Evolutionary conservation across 2,797 vertebrate species (phyloP).

Genomic region (Hephaestus fuliginosus): DNA sequence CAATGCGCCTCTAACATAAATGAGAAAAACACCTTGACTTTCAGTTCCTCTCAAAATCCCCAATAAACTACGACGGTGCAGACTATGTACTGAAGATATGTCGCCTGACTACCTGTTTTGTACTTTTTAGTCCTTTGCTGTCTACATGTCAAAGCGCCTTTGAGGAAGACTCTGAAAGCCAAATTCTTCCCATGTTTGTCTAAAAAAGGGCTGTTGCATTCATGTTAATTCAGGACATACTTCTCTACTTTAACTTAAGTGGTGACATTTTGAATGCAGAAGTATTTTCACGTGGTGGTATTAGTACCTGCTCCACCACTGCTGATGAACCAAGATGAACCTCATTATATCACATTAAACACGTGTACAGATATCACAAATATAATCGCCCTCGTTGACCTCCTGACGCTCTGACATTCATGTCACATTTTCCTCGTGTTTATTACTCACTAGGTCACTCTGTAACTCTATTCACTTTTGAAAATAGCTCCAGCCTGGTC

Average conservation of each 20-base stretch:
- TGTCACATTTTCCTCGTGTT: constrained; percentile 25
- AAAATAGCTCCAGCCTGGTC: neutral
- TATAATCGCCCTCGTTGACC: constrained; percentile 5
- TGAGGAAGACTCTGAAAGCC: no score
- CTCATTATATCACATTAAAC: neutral
- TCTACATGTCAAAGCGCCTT: neutral
- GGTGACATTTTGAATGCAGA: neutral
- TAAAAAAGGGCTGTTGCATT: neutral
- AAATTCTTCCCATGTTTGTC: no score
- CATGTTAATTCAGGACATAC: neutral
- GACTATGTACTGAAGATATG: neutral
- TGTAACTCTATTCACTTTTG: constrained; percentile 14
- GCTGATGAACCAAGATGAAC: neutral
- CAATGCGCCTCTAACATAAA: neutral
- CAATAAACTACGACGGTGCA: neutral
- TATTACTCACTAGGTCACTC: constrained; percentile 14
- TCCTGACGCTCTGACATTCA: neutral
- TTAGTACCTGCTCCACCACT: neutral
- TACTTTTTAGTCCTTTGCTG: neutral
- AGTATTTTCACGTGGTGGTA: neutral
- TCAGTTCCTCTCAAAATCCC: neutral
- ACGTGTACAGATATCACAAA: neutral
- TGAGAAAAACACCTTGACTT: neutral
- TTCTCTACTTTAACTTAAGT: neutral
- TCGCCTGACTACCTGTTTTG: neutral